phyloP scores from a whole-genome alignment of 2,797 vertebrate genomes.

The Brachyrhaphis roseni region DNA sequence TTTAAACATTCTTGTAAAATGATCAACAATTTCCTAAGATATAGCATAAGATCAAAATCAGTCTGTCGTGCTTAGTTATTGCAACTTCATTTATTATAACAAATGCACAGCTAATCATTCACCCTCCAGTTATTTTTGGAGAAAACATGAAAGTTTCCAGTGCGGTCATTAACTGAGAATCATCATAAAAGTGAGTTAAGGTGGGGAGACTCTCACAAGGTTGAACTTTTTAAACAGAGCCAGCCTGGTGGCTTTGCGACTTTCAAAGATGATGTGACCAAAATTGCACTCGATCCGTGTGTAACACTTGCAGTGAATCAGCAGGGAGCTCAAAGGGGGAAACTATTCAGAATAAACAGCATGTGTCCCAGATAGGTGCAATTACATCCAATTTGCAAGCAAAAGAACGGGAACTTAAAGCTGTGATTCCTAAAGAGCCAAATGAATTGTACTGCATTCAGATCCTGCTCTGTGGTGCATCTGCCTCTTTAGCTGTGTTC shows the following conservation, averaged over 20 bases:
- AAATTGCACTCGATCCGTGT: slow-evolving; percentile 43
- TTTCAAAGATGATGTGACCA: slow-evolving; percentile 55
- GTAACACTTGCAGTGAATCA: slow-evolving; percentile 48
- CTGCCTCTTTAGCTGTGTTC: background rate
- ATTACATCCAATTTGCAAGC: slow-evolving; percentile 65
- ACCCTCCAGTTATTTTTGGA: background rate
- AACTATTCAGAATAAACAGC: slow-evolving; percentile 56
- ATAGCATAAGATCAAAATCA: slow-evolving; percentile 15
- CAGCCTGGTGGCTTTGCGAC: slow-evolving; percentile 33
- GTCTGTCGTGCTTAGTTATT: slow-evolving; percentile 26
- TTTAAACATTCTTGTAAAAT: background rate
- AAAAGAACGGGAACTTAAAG: slow-evolving; percentile 38
- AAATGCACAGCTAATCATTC: background rate
- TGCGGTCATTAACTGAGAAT: slow-evolving; percentile 55
- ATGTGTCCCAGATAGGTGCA: slow-evolving; percentile 40
- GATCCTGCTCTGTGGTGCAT: background rate
- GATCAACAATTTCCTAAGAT: background rate
- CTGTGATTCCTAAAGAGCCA: slow-evolving; percentile 48
- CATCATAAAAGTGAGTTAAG: slow-evolving; percentile 62
- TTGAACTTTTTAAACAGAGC: slow-evolving; percentile 46
- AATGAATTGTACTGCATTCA: slow-evolving; percentile 28
- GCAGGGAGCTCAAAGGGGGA: slow-evolving; percentile 31
- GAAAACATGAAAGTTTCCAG: slow-evolving; percentile 42
- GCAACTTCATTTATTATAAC: slow-evolving; percentile 9
- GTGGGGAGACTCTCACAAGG: slow-evolving; percentile 43